Conservation (phyloP, 92 coral and sea anemone species). For the Umimayanthus kanabou region DNA sequence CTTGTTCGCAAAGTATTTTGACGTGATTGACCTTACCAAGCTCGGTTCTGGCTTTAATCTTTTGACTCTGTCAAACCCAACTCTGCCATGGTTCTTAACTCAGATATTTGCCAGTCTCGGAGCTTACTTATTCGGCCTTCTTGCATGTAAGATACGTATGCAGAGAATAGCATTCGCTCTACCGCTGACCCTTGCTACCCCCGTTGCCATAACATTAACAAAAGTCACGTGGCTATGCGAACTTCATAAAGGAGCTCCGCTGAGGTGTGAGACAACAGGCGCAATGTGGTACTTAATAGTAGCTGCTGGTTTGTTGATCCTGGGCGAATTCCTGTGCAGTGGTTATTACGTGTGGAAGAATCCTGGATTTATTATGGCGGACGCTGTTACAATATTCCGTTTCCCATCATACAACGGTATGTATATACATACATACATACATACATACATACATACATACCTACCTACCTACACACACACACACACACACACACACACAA, state of each 20-base stretch:
- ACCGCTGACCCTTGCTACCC: conserved; percentile 87
- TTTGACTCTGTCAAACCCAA: conserved; percentile 38
- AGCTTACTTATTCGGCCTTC: conserved; percentile 73
- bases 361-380: conserved; percentile 57
- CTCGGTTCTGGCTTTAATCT: conserved; percentile 53
- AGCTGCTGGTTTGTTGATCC: conserved; percentile 47
- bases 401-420: conserved; percentile 64
- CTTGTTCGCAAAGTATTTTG: conserved; percentile 48
- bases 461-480: too few relatives aligned
- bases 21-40: conserved; percentile 27
- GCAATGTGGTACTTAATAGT: conserved; percentile 21
- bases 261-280: conserved; percentile 47
- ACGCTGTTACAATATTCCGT: conserved; percentile 49
- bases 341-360: conserved; percentile 60
- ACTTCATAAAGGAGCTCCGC: neutral
- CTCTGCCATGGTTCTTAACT: conserved; percentile 63
- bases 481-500: too few relatives aligned
- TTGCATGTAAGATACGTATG: conserved; percentile 89
- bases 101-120: conserved; percentile 83
- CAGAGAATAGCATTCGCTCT: conserved; percentile 80
- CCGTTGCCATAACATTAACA: conserved; percentile 45
- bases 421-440: neutral
- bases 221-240: conserved; percentile 49
- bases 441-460: too few relatives aligned
- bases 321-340: conserved; percentile 49